Conservation (phyloP, 1,140 invertebrate genomes). For the Drosophila kurseongensis region DNA sequence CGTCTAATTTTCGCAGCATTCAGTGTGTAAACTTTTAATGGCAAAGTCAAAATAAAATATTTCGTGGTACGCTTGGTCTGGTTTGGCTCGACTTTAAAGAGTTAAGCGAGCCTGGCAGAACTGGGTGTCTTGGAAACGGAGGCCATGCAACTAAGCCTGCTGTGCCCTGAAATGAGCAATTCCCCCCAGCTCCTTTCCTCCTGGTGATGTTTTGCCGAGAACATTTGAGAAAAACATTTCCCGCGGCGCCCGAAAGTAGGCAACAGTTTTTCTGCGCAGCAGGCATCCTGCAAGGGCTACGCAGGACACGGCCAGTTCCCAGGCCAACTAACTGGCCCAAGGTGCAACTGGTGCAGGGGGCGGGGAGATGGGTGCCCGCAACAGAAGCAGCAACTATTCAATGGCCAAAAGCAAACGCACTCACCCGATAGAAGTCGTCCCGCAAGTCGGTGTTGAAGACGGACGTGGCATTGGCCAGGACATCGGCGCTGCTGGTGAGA, state of each 20-base stretch:
- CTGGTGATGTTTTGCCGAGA: constrained; percentile 16
- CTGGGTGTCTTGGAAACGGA: not conserved
- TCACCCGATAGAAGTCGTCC: constrained; percentile 77
- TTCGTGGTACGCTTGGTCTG: not conserved
- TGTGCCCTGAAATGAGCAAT: constrained; percentile 72
- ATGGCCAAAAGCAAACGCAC: constrained; percentile 28
- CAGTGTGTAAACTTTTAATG: too few relatives aligned
- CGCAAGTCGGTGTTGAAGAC: constrained; percentile 59
- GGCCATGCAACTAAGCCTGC: constrained; percentile 47
- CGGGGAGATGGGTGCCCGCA: too few relatives aligned
- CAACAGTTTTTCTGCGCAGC: constrained; percentile 53
- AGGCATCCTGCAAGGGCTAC: constrained; percentile 18
- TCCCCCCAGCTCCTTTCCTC: not conserved
- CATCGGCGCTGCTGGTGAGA: constrained; percentile 58
- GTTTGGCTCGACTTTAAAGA: constrained; percentile 26
- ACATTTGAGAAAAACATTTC: constrained; percentile 31
- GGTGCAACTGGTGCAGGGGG: not conserved
- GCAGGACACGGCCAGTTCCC: not conserved
- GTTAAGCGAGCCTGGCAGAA: constrained; percentile 13
- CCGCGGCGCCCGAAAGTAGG: constrained; percentile 51
- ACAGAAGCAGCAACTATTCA: not conserved
- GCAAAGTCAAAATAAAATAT: not conserved
- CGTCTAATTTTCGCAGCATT: too few relatives aligned
- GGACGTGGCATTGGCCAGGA: constrained; percentile 45
- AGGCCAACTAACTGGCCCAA: not conserved